Evolutionary conservation across 2,888 invertebrate genomes (phyloP).

Genomic region (Agonopterix heracliana): DNA sequence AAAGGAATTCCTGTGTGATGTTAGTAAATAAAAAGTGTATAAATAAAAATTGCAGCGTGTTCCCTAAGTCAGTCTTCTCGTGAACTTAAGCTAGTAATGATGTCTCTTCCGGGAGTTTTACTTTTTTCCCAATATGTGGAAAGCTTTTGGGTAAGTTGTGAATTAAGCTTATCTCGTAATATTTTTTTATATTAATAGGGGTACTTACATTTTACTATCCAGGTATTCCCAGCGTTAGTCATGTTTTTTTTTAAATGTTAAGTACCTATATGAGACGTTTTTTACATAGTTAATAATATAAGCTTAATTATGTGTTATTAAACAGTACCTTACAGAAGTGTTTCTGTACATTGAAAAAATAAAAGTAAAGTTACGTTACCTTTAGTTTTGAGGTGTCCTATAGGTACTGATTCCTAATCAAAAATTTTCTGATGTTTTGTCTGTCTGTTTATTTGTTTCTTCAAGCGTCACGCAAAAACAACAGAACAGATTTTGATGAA

Average conservation of each 20-base stretch:
- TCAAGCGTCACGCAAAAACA: no score
- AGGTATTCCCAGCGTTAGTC: neutral
- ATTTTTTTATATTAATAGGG: neutral
- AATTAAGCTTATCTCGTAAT: neutral
- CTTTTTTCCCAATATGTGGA: conserved; percentile 64
- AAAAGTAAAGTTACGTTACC: no score
- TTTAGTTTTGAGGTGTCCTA: no score
- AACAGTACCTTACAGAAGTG: no score
- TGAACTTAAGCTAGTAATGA: conserved; percentile 49
- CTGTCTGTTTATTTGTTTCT: no score
- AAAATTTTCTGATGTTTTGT: no score
- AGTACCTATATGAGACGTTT: neutral
- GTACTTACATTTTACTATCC: neutral
- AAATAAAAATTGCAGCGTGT: conserved; percentile 56
- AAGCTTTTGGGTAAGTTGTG: conserved; percentile 67
- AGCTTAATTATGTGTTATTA: no score
- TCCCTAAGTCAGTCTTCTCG: conserved; percentile 48
- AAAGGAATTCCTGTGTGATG: conserved; percentile 58
- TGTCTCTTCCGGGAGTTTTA: conserved; percentile 66
- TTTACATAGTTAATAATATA: neutral
- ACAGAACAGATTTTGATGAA: no score
- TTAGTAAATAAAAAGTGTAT: conserved; percentile 70
- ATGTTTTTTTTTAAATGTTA: neutral
- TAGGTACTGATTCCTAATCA: no score
- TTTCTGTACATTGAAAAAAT: no score